These are phyloP conservation scores for human (Homo sapiens) DNA, from an alignment of 2,113 vertebrate species.

Conservation along the genomic window DNA sequence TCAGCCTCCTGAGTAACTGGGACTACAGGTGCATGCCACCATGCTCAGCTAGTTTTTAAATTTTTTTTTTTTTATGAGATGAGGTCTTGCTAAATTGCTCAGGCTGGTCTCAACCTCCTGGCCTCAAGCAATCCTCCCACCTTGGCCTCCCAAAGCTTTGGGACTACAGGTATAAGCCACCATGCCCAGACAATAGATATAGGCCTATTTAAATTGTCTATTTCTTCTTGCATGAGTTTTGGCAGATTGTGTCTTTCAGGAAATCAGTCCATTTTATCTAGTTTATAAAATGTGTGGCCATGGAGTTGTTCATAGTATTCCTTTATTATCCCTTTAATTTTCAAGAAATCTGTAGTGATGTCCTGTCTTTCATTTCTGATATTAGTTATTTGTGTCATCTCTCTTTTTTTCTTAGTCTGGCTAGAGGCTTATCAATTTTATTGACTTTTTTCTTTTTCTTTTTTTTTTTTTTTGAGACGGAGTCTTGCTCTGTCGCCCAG, in stretches of 20 bases:
- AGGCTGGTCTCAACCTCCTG: too few species aligned
- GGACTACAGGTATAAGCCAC: too few species aligned
- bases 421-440: not conserved
- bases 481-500: too few species aligned
- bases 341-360: not conserved
- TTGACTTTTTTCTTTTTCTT: not conserved
- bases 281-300: not conserved
- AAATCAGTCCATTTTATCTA: not conserved
- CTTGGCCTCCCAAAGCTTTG: too few species aligned
- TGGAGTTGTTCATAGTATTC: not conserved
- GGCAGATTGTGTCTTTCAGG: not conserved
- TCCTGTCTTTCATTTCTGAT: not conserved
- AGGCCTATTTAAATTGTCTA: not conserved
- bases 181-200: not conserved
- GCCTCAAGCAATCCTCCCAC: too few species aligned
- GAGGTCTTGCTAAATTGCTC: too few species aligned
- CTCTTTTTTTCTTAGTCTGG: not conserved
- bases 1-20: too few species aligned
- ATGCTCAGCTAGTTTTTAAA: too few species aligned
- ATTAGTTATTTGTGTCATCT: not conserved
- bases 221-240: conserved; percentile 9
- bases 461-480: too few species aligned
- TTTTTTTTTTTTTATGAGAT: too few species aligned
- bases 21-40: too few species aligned
- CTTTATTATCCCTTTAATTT: not conserved